Evolutionary conservation across 2,888 invertebrate genomes (phyloP).

Genomic region (Plebejus argus): DNA sequence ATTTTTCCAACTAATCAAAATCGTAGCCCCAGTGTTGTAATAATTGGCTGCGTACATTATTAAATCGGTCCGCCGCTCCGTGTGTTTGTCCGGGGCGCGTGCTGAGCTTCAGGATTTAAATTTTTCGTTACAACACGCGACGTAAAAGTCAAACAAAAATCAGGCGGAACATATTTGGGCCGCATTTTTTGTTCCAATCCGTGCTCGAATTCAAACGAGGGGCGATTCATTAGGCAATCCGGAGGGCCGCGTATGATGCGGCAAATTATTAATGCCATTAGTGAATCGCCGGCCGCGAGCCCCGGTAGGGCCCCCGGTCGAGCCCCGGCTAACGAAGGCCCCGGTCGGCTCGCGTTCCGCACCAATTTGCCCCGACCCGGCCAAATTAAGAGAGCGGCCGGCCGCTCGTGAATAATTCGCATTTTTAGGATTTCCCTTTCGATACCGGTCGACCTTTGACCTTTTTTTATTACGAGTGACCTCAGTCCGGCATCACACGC

Average conservation of each 20-base stretch:
- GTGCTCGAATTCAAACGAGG: constrained; percentile 21
- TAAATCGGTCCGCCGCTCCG: neutral
- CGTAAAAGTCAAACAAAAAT: constrained; percentile 2
- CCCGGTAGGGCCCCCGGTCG: neutral
- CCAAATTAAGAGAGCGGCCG: constrained; percentile 29
- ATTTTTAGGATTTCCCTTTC: constrained; percentile 28
- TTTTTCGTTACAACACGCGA: neutral
- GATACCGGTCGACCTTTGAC: constrained; percentile 1
- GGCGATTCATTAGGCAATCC: constrained; percentile 17
- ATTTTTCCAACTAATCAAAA: neutral
- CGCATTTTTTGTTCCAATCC: constrained; percentile 5
- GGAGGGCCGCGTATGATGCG: constrained; percentile 23
- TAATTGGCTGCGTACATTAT: neutral
- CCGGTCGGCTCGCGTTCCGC: constrained; percentile 19
- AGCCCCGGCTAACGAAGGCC: constrained; percentile 24
- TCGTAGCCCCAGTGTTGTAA: neutral
- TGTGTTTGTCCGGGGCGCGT: neutral
- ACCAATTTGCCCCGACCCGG: constrained; percentile 23
- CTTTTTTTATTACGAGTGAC: constrained; percentile 14
- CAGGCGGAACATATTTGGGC: neutral
- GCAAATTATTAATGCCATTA: constrained; percentile 32
- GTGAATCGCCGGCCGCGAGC: neutral
- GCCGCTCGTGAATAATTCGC: constrained; percentile 30
- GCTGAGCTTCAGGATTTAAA: neutral
- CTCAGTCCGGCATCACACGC: neutral